Base-by-base conservation (phyloP, 2,888 invertebrate genomes). In the Drosophila mulleri region DNA sequence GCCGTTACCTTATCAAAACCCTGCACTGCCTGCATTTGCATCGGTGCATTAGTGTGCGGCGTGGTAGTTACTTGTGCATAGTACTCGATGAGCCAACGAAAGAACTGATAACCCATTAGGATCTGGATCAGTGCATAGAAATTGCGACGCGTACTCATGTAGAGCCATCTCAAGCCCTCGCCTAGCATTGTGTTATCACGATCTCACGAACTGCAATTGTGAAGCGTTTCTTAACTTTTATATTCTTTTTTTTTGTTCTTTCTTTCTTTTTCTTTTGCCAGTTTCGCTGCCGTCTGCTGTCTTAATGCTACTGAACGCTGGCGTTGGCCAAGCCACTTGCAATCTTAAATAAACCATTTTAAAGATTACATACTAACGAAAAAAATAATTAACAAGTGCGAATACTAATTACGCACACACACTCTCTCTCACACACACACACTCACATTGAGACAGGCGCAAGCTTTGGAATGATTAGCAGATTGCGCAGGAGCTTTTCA, bases 61-160 rank as follows among this genome's bases (percentile, higher is more conserved):
- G n/a, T 41, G 20, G 52, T 68, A 60, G 83, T 86, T 71, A 87
- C 56, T 75, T 80, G 70, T 44, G 65, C 44, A 67, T 80, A 83
- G 58, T 75, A 77, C 41, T 84, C 75, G 69, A 80, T 60, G 20
- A 89, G 73, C 90, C 91, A 91, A 42, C 84, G 91, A 72, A 91
- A 73, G 68, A 89, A 45, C 69, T 88, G 82, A 78, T 80, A 82
- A 32, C 80, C 72, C 75, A 90, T 72, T 42, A 90, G 71, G 44
- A 91, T 61, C 23, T 74, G 82, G 26, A 82, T 67, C 41, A 88
- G 71, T 23, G 56, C 57, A 50, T 59, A 29, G 18, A 83, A 60
- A 57, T 70, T 73, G 32, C 64, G 76, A 26, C 71, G 67, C n/a
- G 74, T 54, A 68, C 75, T 67, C 59, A 41, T 54, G 57, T 60